Evolutionary conservation across 2,113 vertebrate genomes (phyloP).

Genomic region (Typhlomys cinereus): DNA sequence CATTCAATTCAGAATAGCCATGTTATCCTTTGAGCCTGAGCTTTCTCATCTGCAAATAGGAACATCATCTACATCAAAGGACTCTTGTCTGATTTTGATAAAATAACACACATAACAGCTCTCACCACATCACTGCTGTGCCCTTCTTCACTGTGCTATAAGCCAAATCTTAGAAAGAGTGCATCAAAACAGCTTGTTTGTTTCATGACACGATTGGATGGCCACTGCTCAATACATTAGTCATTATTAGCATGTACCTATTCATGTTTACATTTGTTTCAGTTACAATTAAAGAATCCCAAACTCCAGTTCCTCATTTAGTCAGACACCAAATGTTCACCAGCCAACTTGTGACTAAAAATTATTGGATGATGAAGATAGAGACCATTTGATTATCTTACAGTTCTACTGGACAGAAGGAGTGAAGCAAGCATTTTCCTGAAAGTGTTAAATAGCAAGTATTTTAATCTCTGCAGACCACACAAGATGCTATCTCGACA

Average conservation of each 20-base stretch:
- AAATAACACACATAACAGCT: slow-evolving; percentile 22
- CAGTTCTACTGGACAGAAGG: not conserved
- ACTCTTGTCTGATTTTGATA: not conserved
- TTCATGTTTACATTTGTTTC: slow-evolving; percentile 1
- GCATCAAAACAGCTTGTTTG: not conserved
- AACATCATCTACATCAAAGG: not conserved
- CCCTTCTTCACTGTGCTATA: not conserved
- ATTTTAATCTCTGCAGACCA: not conserved
- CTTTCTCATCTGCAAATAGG: slow-evolving; percentile 41
- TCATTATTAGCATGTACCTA: not conserved
- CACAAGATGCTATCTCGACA: not conserved
- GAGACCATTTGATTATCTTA: slow-evolving; percentile 17
- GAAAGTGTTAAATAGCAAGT: not conserved
- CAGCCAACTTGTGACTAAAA: not conserved
- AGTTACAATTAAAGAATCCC: slow-evolving; percentile 41
- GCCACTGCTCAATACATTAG: not conserved
- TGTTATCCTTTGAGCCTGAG: slow-evolving; percentile 22
- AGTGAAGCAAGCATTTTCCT: not conserved
- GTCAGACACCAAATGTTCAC: not conserved
- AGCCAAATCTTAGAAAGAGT: slow-evolving; percentile 24
- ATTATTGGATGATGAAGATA: not conserved
- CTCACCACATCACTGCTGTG: not conserved
- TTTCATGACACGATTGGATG: not conserved
- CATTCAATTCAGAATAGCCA: not conserved
- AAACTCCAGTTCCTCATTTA: slow-evolving; percentile 25